These are phyloP conservation scores for Microctonus brassicae DNA, from an alignment of 2,888 invertebrate genomes.

Conservation along the genomic window DNA sequence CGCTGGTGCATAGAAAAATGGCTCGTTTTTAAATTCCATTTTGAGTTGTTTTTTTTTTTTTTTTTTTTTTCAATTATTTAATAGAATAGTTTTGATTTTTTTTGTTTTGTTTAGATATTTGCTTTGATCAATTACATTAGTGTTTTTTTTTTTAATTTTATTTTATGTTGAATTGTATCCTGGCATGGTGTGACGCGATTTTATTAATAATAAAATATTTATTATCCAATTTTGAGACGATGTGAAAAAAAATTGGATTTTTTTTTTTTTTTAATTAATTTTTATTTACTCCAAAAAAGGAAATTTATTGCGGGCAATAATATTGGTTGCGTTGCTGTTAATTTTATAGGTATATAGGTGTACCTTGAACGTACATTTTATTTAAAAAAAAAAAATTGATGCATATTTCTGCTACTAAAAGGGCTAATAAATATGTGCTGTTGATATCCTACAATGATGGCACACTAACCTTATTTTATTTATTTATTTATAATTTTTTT, in stretches of 20 bases:
- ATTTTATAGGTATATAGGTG: slow-evolving; percentile 27
- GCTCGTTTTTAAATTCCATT: slow-evolving; percentile 29
- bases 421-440: slow-evolving; percentile 21
- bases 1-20: slow-evolving; percentile 48
- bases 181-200: slow-evolving; percentile 51
- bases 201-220: not conserved
- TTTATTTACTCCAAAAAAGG: slow-evolving; percentile 7
- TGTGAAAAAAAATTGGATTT: not conserved
- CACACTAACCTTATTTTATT: slow-evolving; percentile 37
- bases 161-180: slow-evolving; percentile 37
- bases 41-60: slow-evolving; percentile 8
- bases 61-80: slow-evolving; percentile 37
- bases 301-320: slow-evolving; percentile 19
- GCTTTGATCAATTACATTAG: slow-evolving; percentile 19
- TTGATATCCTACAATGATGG: not conserved
- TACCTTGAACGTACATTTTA: slow-evolving; percentile 24
- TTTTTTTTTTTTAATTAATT: not conserved
- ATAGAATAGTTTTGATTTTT: slow-evolving; percentile 23
- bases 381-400: slow-evolving; percentile 15
- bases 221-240: slow-evolving; percentile 6
- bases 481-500: slow-evolving; percentile 7
- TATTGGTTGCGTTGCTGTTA: slow-evolving; percentile 40
- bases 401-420: slow-evolving; percentile 37
- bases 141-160: slow-evolving; percentile 2
- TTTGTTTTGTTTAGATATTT: slow-evolving; percentile 21